Evolutionary conservation across 2,888 invertebrate species (phyloP).

Genomic region (Rhimphoctona megacephalus): DNA sequence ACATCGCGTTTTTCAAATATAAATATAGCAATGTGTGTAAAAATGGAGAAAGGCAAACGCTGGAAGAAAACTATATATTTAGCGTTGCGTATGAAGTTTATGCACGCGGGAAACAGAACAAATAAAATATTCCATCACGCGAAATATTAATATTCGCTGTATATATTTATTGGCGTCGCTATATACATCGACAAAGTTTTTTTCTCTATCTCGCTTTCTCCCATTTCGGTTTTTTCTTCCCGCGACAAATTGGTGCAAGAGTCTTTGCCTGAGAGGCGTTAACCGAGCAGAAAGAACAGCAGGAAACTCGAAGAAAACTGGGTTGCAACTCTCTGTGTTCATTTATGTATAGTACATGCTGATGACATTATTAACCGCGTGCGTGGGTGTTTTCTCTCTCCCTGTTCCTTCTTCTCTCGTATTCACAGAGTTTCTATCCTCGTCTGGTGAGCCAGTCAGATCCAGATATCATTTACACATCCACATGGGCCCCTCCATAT

Average conservation of each 20-base stretch:
- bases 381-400: conserved; percentile 52
- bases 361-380: conserved; percentile 61
- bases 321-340: conserved; percentile 56
- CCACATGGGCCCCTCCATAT: not conserved
- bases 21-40: too few species aligned
- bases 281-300: conserved; percentile 46
- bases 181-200: conserved; percentile 24
- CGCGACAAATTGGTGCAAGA: conserved; percentile 60
- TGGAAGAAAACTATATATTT: not conserved
- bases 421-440: conserved; percentile 19
- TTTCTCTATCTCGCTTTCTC: conserved; percentile 17
- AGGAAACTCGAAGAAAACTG: conserved; percentile 62
- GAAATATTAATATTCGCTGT: not conserved
- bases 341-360: conserved; percentile 32
- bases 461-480: conserved; percentile 31
- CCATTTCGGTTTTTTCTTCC: conserved; percentile 42
- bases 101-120: not conserved
- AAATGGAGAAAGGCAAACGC: too few species aligned
- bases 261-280: conserved; percentile 50
- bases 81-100: not conserved
- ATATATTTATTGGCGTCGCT: conserved; percentile 13
- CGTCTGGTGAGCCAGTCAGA: conserved; percentile 39
- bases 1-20: too few species aligned
- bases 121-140: conserved; percentile 1
- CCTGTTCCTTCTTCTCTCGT: conserved; percentile 32